phyloP scores from a whole-genome alignment of 2,888 invertebrate species.

The Lasioglossum calceatum region DNA sequence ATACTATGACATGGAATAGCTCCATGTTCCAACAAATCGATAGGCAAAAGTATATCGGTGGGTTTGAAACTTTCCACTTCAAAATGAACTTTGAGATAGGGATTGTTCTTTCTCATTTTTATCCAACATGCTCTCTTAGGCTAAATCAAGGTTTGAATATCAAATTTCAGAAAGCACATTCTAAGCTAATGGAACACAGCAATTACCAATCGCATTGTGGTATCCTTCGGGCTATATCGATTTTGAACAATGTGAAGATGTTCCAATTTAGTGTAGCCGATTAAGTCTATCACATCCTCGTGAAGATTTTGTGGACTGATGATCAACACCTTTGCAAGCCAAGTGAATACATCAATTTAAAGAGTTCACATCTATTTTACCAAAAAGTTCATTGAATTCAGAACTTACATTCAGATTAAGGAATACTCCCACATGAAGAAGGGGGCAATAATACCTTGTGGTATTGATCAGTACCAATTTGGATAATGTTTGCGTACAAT shows the following conservation, averaged over 20 bases:
- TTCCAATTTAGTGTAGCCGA: slow-evolving; percentile 88
- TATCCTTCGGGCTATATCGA: slow-evolving; percentile 87
- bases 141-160: slow-evolving; percentile 63
- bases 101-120: slow-evolving; percentile 86
- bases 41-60: slow-evolving; percentile 87
- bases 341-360: slow-evolving; percentile 20
- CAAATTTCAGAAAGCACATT: neutral
- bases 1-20: slow-evolving; percentile 81
- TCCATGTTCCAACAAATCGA: slow-evolving; percentile 76
- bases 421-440: slow-evolving; percentile 91
- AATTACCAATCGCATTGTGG: slow-evolving; percentile 85
- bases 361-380: neutral
- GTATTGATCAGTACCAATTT: slow-evolving; percentile 90
- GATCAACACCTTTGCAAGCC: slow-evolving; percentile 85
- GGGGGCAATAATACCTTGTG: slow-evolving; percentile 88
- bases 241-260: slow-evolving; percentile 92
- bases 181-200: neutral
- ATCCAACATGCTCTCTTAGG: slow-evolving; percentile 84
- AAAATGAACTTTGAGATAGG: slow-evolving; percentile 88
- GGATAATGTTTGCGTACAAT: slow-evolving; percentile 87
- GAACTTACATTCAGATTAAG: slow-evolving; percentile 88
- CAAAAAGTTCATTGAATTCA: neutral
- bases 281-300: slow-evolving; percentile 89
- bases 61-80: slow-evolving; percentile 87
- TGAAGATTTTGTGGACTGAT: slow-evolving; percentile 91